Evolutionary conservation across 2,113 vertebrate genomes (phyloP).

Genomic region (Pseudorhombus dupliciocellatus): DNA sequence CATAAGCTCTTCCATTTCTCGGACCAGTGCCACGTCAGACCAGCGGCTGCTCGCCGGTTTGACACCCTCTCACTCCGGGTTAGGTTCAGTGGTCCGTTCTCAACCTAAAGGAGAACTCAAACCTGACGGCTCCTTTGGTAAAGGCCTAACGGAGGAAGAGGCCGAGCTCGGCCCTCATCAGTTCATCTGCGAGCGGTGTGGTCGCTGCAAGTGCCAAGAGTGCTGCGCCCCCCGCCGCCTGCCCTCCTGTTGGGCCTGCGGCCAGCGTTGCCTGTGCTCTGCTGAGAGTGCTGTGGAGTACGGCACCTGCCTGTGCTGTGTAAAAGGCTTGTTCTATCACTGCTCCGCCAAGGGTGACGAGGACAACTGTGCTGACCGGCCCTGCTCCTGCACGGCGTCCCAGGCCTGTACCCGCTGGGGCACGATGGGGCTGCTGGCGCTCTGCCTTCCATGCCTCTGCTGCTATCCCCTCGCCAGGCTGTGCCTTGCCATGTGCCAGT

Average conservation of each 20-base stretch:
- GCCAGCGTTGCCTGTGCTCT: slow-evolving; percentile 95
- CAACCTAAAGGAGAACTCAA: slow-evolving; percentile 90
- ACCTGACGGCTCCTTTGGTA: slow-evolving; percentile 81
- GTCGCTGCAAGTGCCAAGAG: slow-evolving; percentile 90
- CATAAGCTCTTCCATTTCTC: slow-evolving; percentile 94
- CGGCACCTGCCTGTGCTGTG: slow-evolving; percentile 93
- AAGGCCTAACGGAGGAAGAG: slow-evolving; percentile 76
- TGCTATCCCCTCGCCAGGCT: slow-evolving; percentile 96
- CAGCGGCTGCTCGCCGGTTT: slow-evolving; percentile 90
- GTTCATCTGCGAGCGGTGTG: slow-evolving; percentile 93
- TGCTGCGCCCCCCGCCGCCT: slow-evolving; percentile 89
- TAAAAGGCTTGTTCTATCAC: slow-evolving; percentile 98
- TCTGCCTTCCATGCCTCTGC: slow-evolving; percentile 97
- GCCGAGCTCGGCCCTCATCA: slow-evolving; percentile 79
- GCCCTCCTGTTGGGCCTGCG: slow-evolving; percentile 95
- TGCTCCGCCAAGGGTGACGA: slow-evolving; percentile 95
- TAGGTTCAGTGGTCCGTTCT: slow-evolving; percentile 82
- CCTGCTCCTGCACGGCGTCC: slow-evolving; percentile 90
- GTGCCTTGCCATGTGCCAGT: slow-evolving; percentile 93
- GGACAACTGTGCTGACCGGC: slow-evolving; percentile 96
- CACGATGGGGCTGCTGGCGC: slow-evolving; percentile 89
- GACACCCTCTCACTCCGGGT: slow-evolving; percentile 88
- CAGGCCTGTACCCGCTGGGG: slow-evolving; percentile 91
- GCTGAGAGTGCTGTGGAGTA: slow-evolving; percentile 91
- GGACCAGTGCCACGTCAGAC: slow-evolving; percentile 92